Evolutionary conservation across 2,888 invertebrate genomes (phyloP), one percentile per base, ranked within the genome.

Genomic region (Bembecia ichneumoniformis): DNA sequence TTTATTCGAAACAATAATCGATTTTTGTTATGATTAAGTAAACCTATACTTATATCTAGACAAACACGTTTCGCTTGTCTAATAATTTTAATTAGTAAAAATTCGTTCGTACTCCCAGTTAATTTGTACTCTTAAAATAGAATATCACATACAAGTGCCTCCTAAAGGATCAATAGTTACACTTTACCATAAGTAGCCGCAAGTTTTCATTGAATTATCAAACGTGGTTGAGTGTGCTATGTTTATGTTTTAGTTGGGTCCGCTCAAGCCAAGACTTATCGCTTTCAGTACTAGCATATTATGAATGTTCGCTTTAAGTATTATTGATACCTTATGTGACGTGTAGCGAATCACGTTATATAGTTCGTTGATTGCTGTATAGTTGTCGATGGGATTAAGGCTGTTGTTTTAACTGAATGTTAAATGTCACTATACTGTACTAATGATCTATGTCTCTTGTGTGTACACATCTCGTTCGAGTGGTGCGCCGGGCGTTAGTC

Each of bases 261-360:
- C 82, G 86, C 86, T 87, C 87, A 87, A 83, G 70, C 68, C 76
- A 86, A 87, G 86, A 87, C 86, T 87, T 83, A 74, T 78, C 68
- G 80, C 80, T 82, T 80, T 77, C 80, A 75, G 76, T 75, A 63
- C 67, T 82, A 81, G 77, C 68, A 69, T 76, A 68, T 71, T 72
- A 65, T 68, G 46, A 50, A 50, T 52, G 50, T 54, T 55, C 54
- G 52, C 52, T 54, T 52, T 83, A 82, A 82, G 79, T 82, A 80
- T 83, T 82, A 78, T 69, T 62, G 59, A 75, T 77, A 77, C 71
- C 65, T 63, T 80, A 71, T 77, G 74, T 78, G 73, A 75, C 72
- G 69, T 74, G 74, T 83, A 83, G 78, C 72, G 68, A 71, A 73
- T 77, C 80, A 83, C 76, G 75, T 74, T 77, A 28, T 28, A 28